Evolutionary conservation across 2,797 vertebrate species (phyloP).

Genomic region (Vultur gryphus): DNA sequence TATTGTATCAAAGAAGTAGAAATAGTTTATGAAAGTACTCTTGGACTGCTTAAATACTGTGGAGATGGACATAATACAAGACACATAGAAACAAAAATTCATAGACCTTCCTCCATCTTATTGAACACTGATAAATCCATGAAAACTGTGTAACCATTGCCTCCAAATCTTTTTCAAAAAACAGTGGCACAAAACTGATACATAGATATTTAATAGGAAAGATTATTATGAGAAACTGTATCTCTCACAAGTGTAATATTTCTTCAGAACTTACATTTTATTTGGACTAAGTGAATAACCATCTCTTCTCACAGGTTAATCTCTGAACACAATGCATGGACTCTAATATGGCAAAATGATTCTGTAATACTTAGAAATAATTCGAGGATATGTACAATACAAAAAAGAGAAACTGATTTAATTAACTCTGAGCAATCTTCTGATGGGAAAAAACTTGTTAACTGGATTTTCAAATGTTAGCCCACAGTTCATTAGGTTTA

Average conservation of each 20-base stretch:
- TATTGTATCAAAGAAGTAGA: neutral
- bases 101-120: neutral
- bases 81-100: neutral
- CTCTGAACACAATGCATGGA: neutral
- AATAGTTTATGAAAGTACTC: neutral
- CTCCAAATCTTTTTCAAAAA: neutral
- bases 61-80: neutral
- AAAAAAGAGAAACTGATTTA: slow-evolving; percentile 34
- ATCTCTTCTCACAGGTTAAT: neutral
- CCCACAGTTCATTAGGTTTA: slow-evolving; percentile 53
- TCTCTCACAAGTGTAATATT: neutral
- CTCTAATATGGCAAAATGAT: slow-evolving; percentile 7
- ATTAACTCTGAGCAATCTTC: slow-evolving; percentile 47
- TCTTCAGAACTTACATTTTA: neutral
- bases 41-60: neutral
- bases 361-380: slow-evolving; percentile 32
- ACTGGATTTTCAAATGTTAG: slow-evolving; percentile 58
- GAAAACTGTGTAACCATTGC: neutral
- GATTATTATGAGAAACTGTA: neutral
- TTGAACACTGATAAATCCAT: neutral
- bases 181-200: neutral
- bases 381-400: slow-evolving; percentile 9
- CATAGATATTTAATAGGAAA: neutral
- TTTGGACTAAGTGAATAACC: slow-evolving; percentile 16
- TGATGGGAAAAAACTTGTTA: slow-evolving; percentile 36